These are phyloP conservation scores for Eurytoma californica DNA, from an alignment of 2,888 invertebrate species.

Conservation along the genomic window DNA sequence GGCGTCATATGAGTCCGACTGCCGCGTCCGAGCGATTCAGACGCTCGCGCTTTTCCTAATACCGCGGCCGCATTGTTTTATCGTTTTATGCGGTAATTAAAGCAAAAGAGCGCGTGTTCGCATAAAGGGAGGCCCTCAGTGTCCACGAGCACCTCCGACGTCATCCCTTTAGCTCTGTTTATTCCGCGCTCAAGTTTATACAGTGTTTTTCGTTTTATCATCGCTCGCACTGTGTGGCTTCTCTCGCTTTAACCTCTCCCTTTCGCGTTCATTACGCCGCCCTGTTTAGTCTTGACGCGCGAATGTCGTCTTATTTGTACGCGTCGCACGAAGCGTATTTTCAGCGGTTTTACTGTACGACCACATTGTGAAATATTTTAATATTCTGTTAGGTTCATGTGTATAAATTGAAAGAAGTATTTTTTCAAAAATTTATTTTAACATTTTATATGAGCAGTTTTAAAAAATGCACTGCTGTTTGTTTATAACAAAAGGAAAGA, in stretches of 20 bases:
- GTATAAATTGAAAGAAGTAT: too few relatives aligned
- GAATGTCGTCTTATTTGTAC: conserved; percentile 54
- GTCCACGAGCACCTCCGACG: conserved; percentile 7
- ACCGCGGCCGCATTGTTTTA: conserved; percentile 62
- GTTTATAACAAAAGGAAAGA: too few relatives aligned
- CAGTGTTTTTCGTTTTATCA: conserved; percentile 16
- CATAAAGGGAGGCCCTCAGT: conserved; percentile 44
- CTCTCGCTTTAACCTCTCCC: conserved; percentile 9
- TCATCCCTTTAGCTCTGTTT: background rate
- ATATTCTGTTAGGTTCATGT: too few relatives aligned
- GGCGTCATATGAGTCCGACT: conserved; percentile 69
- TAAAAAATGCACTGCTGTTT: too few relatives aligned
- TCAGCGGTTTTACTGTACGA: too few relatives aligned
- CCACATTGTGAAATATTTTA: too few relatives aligned
- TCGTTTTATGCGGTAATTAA: conserved; percentile 69
- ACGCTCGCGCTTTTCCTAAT: conserved; percentile 32
- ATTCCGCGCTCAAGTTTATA: conserved; percentile 7
- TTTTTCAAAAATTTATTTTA: too few relatives aligned
- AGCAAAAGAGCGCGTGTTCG: conserved; percentile 65
- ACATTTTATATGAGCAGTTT: too few relatives aligned
- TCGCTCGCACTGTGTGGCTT: background rate
- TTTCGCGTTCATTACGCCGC: background rate
- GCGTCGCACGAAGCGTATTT: conserved; percentile 3
- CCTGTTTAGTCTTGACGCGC: background rate
- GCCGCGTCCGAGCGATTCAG: conserved; percentile 62